A percentile compares a stretch with the other conserved stretches of the same genome.
Conservation (phyloP, 2,888 invertebrate species). For the Fragum sueziense region DNA sequence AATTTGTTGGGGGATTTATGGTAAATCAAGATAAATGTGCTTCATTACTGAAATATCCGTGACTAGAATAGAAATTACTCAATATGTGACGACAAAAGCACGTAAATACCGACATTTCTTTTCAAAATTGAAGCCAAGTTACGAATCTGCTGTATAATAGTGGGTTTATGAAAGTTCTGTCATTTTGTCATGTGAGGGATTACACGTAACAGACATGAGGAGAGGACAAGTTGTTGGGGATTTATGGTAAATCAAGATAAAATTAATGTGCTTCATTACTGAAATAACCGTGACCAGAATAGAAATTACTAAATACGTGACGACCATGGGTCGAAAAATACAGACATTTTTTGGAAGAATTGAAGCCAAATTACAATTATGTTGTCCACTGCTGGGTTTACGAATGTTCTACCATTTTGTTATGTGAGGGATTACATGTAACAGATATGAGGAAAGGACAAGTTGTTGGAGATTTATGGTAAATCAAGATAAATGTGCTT, state of each 20-base stretch:
- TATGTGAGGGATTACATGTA: not conserved
- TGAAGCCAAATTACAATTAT: too few species aligned
- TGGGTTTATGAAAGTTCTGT: too few species aligned
- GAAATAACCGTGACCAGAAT: constrained; percentile 24
- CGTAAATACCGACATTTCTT: too few species aligned
- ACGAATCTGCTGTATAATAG: too few species aligned
- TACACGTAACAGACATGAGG: constrained; percentile 7
- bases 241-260: constrained; percentile 41
- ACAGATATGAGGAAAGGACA: constrained; percentile 2
- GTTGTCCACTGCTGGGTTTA: too few species aligned
- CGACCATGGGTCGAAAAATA: too few species aligned
- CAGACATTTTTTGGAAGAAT: too few species aligned
- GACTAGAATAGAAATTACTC: constrained; percentile 9
- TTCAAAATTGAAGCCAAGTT: too few species aligned
- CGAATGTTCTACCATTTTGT: too few species aligned
- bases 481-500: constrained; percentile 42
- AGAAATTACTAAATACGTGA: not conserved
- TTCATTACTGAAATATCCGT: too few species aligned
- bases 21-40: too few species aligned
- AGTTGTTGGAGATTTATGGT: constrained; percentile 25
- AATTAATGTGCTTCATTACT: constrained; percentile 32
- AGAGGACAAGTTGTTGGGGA: constrained; percentile 19
- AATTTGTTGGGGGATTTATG: too few species aligned
- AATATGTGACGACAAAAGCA: not conserved
- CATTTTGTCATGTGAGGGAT: not conserved